phyloP scores from a whole-genome alignment of 2,888 invertebrate genomes.

The Oasisia sp. region DNA sequence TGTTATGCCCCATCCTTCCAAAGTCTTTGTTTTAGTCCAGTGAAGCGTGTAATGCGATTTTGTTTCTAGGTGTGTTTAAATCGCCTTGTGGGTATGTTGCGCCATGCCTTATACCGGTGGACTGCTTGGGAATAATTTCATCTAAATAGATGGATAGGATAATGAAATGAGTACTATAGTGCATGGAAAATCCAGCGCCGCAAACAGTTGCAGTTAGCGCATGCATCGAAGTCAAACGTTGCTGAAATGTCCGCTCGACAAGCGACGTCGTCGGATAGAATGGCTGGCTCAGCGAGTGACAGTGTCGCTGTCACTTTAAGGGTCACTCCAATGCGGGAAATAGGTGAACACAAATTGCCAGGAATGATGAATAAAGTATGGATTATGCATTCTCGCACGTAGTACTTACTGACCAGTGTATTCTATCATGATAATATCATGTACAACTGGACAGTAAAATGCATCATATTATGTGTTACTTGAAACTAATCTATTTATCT shows the following conservation, averaged over 20 bases:
- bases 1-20: neutral
- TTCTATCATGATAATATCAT: too few species aligned
- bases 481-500: too few species aligned
- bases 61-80: neutral
- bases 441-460: too few species aligned
- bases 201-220: constrained; percentile 1
- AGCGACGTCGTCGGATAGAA: neutral
- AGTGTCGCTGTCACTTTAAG: neutral
- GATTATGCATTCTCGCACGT: too few species aligned
- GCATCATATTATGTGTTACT: too few species aligned
- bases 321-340: too few species aligned
- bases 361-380: too few species aligned
- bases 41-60: neutral
- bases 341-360: too few species aligned
- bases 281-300: neutral
- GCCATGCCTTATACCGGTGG: neutral
- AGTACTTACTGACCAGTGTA: too few species aligned
- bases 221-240: neutral
- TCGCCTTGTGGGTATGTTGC: neutral
- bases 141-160: neutral
- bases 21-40: neutral
- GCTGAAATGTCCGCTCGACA: neutral
- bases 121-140: neutral
- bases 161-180: neutral
- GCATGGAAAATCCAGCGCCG: neutral